These are phyloP conservation scores for Bombus superbus DNA, from an alignment of 1,140 invertebrate species.

Conservation along the genomic window DNA sequence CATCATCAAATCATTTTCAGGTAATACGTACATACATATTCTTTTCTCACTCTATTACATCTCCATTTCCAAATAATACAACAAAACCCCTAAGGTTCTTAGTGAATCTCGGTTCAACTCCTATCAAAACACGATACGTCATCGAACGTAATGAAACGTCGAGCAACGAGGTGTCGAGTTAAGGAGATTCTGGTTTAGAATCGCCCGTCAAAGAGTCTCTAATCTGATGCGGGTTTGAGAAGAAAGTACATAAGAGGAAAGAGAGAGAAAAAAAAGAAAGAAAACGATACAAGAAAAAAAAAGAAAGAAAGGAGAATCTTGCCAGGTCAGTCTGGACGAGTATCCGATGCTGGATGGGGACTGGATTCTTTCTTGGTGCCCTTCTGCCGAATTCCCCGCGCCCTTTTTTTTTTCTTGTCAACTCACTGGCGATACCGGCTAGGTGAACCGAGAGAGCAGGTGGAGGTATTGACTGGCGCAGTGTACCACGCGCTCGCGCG, in stretches of 20 bases:
- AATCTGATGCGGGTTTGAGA: not conserved
- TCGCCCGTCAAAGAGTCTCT: not conserved
- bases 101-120: not conserved
- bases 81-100: not conserved
- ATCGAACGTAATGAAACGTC: not conserved
- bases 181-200: not conserved
- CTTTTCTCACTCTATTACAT: not conserved
- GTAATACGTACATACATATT: not conserved
- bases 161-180: not conserved
- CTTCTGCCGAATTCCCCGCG: conserved; percentile 46
- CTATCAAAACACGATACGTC: not conserved
- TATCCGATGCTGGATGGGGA: conserved; percentile 2
- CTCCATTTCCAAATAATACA: not conserved
- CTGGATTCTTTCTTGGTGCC: conserved; percentile 44
- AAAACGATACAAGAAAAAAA: not conserved
- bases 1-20: not conserved
- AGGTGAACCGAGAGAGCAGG: conserved; percentile 49
- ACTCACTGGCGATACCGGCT: conserved; percentile 39
- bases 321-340: conserved; percentile 18
- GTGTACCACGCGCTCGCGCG: conserved; percentile 52
- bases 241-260: not conserved
- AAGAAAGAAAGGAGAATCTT: conserved; percentile 7
- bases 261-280: not conserved
- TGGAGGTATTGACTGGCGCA: conserved; percentile 62
- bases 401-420: conserved; percentile 34